Base-by-base conservation (phyloP, 2,113 vertebrate genomes). In the Vireo altiloquus region DNA sequence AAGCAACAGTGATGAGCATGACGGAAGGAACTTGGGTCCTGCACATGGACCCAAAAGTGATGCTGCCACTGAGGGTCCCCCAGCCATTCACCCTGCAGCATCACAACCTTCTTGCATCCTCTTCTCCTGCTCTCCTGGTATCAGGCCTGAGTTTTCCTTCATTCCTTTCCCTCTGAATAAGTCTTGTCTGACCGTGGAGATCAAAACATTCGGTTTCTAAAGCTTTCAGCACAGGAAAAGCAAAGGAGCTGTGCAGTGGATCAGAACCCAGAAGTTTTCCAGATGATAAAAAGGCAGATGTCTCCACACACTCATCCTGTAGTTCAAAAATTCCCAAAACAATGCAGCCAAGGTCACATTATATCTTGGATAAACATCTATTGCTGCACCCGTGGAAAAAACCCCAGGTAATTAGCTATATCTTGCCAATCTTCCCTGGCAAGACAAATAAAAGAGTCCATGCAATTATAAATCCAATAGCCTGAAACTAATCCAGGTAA, bases 21-120 rank as follows among this genome's bases (percentile, higher is more conserved):
- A 61, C 28, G 31, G 13, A 82, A 75, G 35, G 47, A 85, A 79
- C 42, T 46, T 59, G 18, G 2, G 15, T 74, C 21, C 30, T 39
- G 3, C n/a, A 13, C 11, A 82, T 18, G 6, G 30, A 66, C 21
- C 15, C 17, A 54, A 31, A 82, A 88, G 25, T 6, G 4, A 8
- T 1, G 1, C n/a, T 87, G 42, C 4, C 12, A 7, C 11, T 13
- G 27, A 14, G 5, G 28, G 9, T 0, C 5, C 17, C 30, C 24
- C 31, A 59, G 44, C 3, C 2, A 2, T 1, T 0, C 12, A 61
- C 25, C 35, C 37, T 1, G 0, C 16, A n/a, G 35, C 7, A n/a
- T 52, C 5, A 2, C 27, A 63, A 24, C 4, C 5, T 77, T 61
- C 40, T 39, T 4, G 1, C 10, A 40, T 0, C 1, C 8, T 35